Base-by-base conservation (phyloP, 2,113 vertebrate species). In the Cottus gobio region DNA sequence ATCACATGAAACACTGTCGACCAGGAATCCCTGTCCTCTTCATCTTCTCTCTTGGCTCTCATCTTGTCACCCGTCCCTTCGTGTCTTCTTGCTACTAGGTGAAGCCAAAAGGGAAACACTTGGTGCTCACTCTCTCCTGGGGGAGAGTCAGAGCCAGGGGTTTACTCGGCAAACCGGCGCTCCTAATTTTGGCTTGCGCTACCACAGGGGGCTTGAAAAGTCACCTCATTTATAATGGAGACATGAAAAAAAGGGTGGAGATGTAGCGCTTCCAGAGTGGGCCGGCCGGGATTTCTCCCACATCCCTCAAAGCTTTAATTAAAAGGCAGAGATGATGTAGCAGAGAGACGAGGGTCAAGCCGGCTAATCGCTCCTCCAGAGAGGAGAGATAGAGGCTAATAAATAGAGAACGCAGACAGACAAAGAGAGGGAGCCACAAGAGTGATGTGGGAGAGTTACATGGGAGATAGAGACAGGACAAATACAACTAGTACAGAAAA, bases 241-340 rank as follows among this genome's bases (percentile, higher is more conserved):
- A 93, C 79, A 89, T 87, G 70, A 62, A 79, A 73, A 58, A 84
- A 76, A 85, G 89, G 80, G 90, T 87, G 67, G 69, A 82, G 80
- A 81, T 34, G 7, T 80, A 80, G 85, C 65, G 73, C 90, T 50
- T 79, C 67, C 50, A 65, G 73, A 82, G 80, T 2, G 12, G 79
- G 68, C 76, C 22, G n/a, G 76, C 64, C 16, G 65, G 85, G 78
- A 88, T 84, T 85, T 81, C 75, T 90, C 85, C 76, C 69, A 87
- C 80, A 85, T 89, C 89, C 88, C 90, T 90, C 80, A 85, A 89
- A 91, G 85, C 83, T 88, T 91, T 93, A 93, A 95, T 93, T 95
- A 93, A 94, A 95, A 91, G 79, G 72, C 76, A 48, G 31, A 82
- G 83, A 93, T 88, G 90, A 93, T 92, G 83, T 84, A 75, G 90